Percentiles rank a stretch among this genome's conserved stretches.
Evolutionary conservation across 1,140 invertebrate genomes (phyloP).

Genomic region (Drosophila jambulina): DNA sequence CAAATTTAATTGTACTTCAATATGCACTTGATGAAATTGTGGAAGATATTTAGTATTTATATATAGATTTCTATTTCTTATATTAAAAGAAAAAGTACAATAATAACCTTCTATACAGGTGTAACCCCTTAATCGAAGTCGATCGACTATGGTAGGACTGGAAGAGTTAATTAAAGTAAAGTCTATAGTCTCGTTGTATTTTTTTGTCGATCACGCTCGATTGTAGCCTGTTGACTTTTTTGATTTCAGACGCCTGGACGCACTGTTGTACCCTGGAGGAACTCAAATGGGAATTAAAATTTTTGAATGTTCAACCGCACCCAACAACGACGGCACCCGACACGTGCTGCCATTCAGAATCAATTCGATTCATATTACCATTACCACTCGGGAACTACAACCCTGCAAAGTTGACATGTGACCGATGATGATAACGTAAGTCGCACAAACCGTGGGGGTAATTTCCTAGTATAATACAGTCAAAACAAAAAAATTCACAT

Average conservation of each 20-base stretch:
- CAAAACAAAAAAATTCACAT: slow-evolving; percentile 46
- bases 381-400: slow-evolving; percentile 21
- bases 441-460: slow-evolving; percentile 32
- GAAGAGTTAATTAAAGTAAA: too few relatives aligned
- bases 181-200: not conserved
- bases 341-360: slow-evolving; percentile 80
- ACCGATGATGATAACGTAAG: slow-evolving; percentile 42
- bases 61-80: not conserved
- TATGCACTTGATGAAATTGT: too few relatives aligned
- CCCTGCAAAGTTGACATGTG: slow-evolving; percentile 36
- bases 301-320: slow-evolving; percentile 51
- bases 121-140: not conserved
- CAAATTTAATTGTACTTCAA: too few relatives aligned
- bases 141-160: not conserved
- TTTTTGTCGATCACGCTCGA: not conserved
- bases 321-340: slow-evolving; percentile 63
- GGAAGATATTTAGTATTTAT: not conserved
- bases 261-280: not conserved
- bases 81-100: not conserved
- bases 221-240: not conserved
- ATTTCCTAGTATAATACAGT: slow-evolving; percentile 61
- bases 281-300: slow-evolving; percentile 39
- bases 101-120: not conserved
- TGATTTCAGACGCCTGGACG: not conserved
- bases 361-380: slow-evolving; percentile 72